These are phyloP conservation scores for Catalaphyllia jardinei DNA, from an alignment of 64 coral and sea anemone genomes.

Conservation along the genomic window DNA sequence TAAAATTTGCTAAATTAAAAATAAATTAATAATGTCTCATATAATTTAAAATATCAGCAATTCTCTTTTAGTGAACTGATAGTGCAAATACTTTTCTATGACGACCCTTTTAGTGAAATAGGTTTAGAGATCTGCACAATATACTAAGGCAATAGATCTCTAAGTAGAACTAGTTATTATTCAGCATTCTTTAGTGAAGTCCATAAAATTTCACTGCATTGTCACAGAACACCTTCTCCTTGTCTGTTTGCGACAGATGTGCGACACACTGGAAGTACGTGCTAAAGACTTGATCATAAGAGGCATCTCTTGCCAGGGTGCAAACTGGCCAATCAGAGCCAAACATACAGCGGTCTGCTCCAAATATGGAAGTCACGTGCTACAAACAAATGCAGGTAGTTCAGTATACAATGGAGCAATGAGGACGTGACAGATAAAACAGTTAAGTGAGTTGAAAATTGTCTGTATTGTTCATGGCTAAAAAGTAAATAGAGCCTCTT, in stretches of 20 bases:
- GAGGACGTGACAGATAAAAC: too few relatives aligned
- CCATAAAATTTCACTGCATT: slow-evolving; percentile 76
- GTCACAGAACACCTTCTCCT: slow-evolving; percentile 66
- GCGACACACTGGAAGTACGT: slow-evolving; percentile 22
- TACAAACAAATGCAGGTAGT: slow-evolving; percentile 13
- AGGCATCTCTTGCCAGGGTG: slow-evolving; percentile 48
- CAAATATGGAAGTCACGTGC: slow-evolving; percentile 83
- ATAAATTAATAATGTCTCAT: too few relatives aligned
- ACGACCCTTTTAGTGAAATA: too few relatives aligned
- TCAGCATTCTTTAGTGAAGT: background rate
- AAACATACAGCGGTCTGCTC: slow-evolving; percentile 72
- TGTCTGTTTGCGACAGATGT: slow-evolving; percentile 60
- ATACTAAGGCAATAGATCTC: background rate
- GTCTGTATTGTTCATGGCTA: too few relatives aligned
- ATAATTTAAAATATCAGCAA: background rate
- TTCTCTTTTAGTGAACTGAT: background rate
- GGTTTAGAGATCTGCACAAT: background rate
- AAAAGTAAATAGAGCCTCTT: too few relatives aligned
- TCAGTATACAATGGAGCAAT: background rate
- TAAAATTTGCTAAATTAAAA: too few relatives aligned
- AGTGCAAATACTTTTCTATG: background rate
- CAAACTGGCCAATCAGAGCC: slow-evolving; percentile 97
- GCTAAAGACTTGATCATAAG: slow-evolving; percentile 57
- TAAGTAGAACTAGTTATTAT: background rate
- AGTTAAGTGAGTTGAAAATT: too few relatives aligned